A percentile compares a stretch with the other conserved stretches of the same genome.
phyloP scores from a whole-genome alignment of 2,888 invertebrate genomes.

The Ennomos erosarius region DNA sequence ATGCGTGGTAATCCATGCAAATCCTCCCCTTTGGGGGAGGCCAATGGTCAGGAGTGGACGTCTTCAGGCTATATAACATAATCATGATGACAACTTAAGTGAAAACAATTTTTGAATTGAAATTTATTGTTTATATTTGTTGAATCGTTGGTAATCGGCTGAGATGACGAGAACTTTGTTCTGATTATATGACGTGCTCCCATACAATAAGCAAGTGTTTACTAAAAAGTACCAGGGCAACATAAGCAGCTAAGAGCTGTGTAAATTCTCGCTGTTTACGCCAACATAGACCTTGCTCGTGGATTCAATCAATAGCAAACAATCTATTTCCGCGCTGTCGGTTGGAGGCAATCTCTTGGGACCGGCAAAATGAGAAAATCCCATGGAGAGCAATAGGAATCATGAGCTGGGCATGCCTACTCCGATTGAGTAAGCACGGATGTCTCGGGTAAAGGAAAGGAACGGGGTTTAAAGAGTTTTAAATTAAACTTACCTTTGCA shows the following conservation, averaged over 20 bases:
- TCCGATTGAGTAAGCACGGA: constrained; percentile 1
- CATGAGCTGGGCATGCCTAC: constrained; percentile 14
- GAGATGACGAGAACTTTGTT: no score
- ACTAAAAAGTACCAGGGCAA: constrained; percentile 23
- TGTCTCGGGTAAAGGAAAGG: not conserved
- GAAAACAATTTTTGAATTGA: no score
- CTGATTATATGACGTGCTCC: no score
- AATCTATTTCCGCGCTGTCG: constrained; percentile 71
- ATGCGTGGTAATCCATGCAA: no score
- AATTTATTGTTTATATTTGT: no score
- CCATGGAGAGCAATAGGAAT: constrained; percentile 45
- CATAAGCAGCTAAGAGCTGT: constrained; percentile 41
- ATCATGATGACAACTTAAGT: no score
- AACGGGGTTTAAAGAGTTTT: not conserved
- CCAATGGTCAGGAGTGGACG: no score
- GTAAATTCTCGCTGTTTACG: constrained; percentile 56
- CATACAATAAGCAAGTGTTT: not conserved
- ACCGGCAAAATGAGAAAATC: constrained; percentile 65
- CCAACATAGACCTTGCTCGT: constrained; percentile 54
- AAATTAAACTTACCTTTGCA: no score
- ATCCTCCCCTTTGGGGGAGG: no score
- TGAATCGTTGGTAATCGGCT: no score
- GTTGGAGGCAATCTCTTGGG: constrained; percentile 60
- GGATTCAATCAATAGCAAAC: constrained; percentile 73
- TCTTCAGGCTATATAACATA: no score